phyloP scores from a whole-genome alignment of 2,113 vertebrate genomes.

The Clarias macrocephalus region DNA sequence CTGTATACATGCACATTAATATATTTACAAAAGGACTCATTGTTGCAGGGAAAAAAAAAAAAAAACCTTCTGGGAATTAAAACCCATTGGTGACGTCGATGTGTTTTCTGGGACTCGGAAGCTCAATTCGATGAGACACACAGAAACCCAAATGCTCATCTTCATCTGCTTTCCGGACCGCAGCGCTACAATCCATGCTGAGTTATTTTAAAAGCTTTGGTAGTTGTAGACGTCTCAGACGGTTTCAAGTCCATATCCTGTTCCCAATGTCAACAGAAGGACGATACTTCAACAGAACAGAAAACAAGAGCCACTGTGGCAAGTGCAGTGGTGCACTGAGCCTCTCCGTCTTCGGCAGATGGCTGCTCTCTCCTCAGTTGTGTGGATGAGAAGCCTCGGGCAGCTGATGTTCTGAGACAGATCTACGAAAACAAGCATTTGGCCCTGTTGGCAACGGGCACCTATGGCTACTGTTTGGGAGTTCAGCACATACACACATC shows the following conservation, averaged over 20 bases:
- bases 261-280: conserved; percentile 4
- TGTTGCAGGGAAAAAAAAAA: neutral
- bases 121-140: neutral
- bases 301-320: conserved; percentile 9
- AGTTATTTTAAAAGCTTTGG: neutral
- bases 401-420: conserved; percentile 30
- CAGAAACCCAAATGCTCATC: neutral
- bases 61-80: neutral
- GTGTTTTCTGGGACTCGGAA: neutral
- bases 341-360: neutral
- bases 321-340: conserved; percentile 3
- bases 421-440: conserved; percentile 33
- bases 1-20: neutral
- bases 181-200: neutral
- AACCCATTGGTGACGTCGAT: neutral
- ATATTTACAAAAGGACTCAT: neutral
- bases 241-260: neutral
- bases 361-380: neutral
- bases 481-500: conserved; percentile 26
- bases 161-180: neutral
- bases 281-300: neutral
- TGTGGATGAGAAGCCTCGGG: conserved; percentile 15
- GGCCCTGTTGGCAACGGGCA: conserved; percentile 12
- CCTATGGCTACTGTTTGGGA: conserved; percentile 16
- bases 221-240: neutral